phyloP scores from a whole-genome alignment of 2,888 invertebrate genomes.

The Parascotia fuliginaria region DNA sequence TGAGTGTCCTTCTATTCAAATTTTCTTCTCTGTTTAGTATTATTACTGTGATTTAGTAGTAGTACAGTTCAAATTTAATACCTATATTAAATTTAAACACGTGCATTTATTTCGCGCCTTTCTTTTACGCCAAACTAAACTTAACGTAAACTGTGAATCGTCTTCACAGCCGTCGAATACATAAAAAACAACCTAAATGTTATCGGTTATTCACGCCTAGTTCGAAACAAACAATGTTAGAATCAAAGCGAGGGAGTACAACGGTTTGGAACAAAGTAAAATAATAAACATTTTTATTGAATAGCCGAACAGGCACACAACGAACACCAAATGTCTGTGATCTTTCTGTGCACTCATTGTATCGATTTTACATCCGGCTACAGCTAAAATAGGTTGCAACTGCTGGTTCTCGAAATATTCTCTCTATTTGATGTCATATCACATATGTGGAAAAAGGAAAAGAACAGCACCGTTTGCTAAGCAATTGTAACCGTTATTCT shows the following conservation, averaged over 20 bases:
- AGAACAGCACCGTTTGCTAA: too few species aligned
- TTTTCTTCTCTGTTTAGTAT: too few species aligned
- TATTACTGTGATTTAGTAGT: too few species aligned
- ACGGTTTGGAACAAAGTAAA: conserved; percentile 24
- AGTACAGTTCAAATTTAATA: too few species aligned
- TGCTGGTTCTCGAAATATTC: conserved; percentile 39
- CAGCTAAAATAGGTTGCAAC: conserved; percentile 67
- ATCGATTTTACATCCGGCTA: conserved; percentile 79
- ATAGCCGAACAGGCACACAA: conserved; percentile 23
- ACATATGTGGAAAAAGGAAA: too few species aligned
- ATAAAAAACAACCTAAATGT: conserved; percentile 3
- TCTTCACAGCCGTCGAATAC: conserved; percentile 9
- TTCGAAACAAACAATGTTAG: conserved; percentile 23
- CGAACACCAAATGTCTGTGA: conserved; percentile 63
- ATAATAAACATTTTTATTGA: conserved; percentile 59
- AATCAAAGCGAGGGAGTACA: conserved; percentile 23
- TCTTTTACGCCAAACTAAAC: too few species aligned
- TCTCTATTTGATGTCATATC: conserved; percentile 19
- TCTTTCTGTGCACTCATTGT: conserved; percentile 72
- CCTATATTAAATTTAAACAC: too few species aligned
- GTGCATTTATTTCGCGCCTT: too few species aligned
- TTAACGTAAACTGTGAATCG: not conserved
- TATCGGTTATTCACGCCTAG: conserved; percentile 12
- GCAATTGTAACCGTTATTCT: too few species aligned
- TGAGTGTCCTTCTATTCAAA: too few species aligned